Evolutionary conservation across 2,797 vertebrate genomes (phyloP), one percentile per base, ranked within the genome.

Genomic region (Epinephelus awoara): DNA sequence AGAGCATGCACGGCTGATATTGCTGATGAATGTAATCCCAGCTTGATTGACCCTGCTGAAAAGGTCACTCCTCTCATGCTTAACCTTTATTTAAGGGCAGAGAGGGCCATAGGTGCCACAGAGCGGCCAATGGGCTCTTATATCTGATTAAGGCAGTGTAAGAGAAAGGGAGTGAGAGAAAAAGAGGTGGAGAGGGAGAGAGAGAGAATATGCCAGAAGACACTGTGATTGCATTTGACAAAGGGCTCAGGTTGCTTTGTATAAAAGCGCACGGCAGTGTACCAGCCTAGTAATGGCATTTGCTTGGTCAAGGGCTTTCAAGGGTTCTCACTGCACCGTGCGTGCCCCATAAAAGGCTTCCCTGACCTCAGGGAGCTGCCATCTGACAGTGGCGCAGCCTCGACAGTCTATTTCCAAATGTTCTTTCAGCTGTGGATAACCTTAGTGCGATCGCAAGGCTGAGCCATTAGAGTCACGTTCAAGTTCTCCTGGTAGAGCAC

Each of bases 41-140:
- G 73, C 81, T 79, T 85, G 83, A 84, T 52, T 88, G 89, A 89
- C 85, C 85, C 58, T 18, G 61, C 56, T 59, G 67, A 79, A 92
- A 94, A 94, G 86, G 91, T 92, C 88, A 80, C 34, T 58, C 52
- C 51, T 83, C 88, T 89, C 77, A 85, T 85, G 80, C 77, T 80
- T 91, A 90, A 92, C 87, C 88, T 90, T 89, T 80, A 79, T 86
- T 88, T 82, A 86, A 89, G 75, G 75, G 49, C 84, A 88, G 80
- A 77, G 50, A 76, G 56, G 63, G 62, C 72, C 81, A 70, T 61
- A 57, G 78, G 77, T 85, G 84, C 63, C 65, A 65, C 65, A 78
- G 44, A 86, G 66, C 52, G 61, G 25, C 38, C 44, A 57, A 1
- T 61, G 61, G 68, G 21, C 66, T 89, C 61, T 85, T 78, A 92